Evolutionary conservation across 1,140 invertebrate genomes (phyloP), one percentile per base, ranked within the genome.

Genomic region (Drosophila micromelanica): DNA sequence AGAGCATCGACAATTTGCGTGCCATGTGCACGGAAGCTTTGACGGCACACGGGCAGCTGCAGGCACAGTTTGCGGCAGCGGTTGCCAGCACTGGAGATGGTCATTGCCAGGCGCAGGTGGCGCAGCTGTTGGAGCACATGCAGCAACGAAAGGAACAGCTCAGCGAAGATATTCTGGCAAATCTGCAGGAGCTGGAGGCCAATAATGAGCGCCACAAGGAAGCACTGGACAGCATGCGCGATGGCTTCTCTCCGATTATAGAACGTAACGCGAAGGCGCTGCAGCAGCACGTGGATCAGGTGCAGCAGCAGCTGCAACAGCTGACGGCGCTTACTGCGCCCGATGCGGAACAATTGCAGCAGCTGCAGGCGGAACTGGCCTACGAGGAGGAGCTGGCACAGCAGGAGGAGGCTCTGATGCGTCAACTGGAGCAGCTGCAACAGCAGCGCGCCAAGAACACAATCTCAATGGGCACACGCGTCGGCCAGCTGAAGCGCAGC

Each of bases 371-470:
- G 1, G 76, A 90, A 7, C 45, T 91, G 30, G 67, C 68, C 3
- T 70, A 81, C 27, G 86, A 91, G 54, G 55, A 59, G 23, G 49
- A 73, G 2, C 8, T 89, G 35, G 70, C 77, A 0, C 51, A 73
- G 5, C 73, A 89, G 32, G 78, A 90, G 15, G 76, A 68, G 2
- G 79, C 70, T 2, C 64, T 90, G 5, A 17, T 89, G 27, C 45
- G 61, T 11, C 81, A 91, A 49, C 54, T 91, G 71, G 62, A 82
- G 6, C 30, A 90, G 38, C 49, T 90, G 11, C 76, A 80, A n/a
- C 40, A 75, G 27, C 30, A 80, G 5, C 68, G 84, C 3, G 30
- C 49, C 13, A 72, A 78, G 30, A 91, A 89, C 20, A 68, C 30
- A 7, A 0, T 37, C 3, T 74, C 73, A 35, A 89, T 87, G 76